These are phyloP conservation scores for Doris montereyensis DNA, from an alignment of 2,888 invertebrate genomes.

Conservation along the genomic window DNA sequence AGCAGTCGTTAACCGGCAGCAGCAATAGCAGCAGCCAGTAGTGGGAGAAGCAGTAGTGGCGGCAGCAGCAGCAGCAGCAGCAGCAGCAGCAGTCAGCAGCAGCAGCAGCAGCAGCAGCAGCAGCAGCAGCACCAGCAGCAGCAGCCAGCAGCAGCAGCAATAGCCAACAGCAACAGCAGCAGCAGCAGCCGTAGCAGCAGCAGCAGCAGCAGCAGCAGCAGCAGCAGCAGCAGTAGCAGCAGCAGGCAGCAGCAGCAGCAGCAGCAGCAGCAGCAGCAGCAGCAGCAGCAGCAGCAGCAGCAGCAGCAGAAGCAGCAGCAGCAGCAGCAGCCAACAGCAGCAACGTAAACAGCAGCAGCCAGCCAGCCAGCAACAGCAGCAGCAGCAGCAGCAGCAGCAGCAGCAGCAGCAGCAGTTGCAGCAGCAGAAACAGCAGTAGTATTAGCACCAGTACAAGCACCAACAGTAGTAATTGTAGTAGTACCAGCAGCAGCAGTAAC, in stretches of 20 bases:
- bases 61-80: too few species aligned
- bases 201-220: neutral
- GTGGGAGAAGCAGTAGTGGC: constrained; percentile 11
- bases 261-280: constrained; percentile 15
- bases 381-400: neutral
- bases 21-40: too few species aligned
- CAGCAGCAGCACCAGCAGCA: neutral
- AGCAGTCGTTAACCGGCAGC: too few species aligned
- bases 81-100: too few species aligned
- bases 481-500: neutral
- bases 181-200: too few species aligned
- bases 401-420: neutral
- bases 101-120: neutral
- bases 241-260: too few species aligned
- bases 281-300: constrained; percentile 16
- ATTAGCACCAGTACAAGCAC: neutral
- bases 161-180: too few species aligned
- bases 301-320: too few species aligned
- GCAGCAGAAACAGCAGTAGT: neutral
- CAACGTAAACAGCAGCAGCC: too few species aligned
- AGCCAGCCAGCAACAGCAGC: neutral
- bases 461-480: neutral
- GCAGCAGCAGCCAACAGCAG: too few species aligned
- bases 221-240: neutral
- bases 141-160: too few species aligned